Evolutionary conservation across 2,797 vertebrate species (phyloP), one percentile per base, ranked within the genome.

Genomic region (Thunnus albacares): DNA sequence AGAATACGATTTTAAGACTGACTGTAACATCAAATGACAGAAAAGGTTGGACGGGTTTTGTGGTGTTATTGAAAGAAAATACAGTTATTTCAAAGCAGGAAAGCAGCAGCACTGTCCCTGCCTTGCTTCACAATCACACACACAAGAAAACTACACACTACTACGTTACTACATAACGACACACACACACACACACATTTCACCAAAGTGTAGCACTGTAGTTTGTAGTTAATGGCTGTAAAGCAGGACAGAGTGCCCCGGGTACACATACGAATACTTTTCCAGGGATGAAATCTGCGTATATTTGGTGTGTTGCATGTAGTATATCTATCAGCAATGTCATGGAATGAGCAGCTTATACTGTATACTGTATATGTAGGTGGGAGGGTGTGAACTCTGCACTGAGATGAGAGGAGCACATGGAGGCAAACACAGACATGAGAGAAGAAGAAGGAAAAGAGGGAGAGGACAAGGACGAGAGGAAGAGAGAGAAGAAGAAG

Each of bases 1-100:
- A 65, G 72, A 81, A 79, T 71, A 79, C 81, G 89, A 87, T 90
- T 90, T 93, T 91, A 93, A 91, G 93, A 86, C 92, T 87, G 88
- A 88, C 17, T 58, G 6, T 62, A 24, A 83, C 49, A 71, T 77
- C 22, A 71, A 84, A 88, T 76, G 73, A 87, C 78, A 67, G 35
- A 79, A 59, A 82, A 76, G 47, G 64, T 26, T 24, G 18, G 72
- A 75, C 33, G 28, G 47, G 33, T 58, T 87, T 80, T 56, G 72
- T 81, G 55, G 49, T 41, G 59, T 55, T 38, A 18, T 75, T 69
- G 20, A 79, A 66, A 86, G 64, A 82, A 85, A 82, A 80, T 43
- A 43, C 13, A 57, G 80, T 86, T 83, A 85, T 73, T 84, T 76
- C 38, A 83, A 92, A 89, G 87, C 87, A 85, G 77, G 83, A 90